A percentile compares a stretch with the other conserved stretches of the same genome.
Conservation (phyloP, 2,888 invertebrate species). For the Napeogenes sylphis region DNA sequence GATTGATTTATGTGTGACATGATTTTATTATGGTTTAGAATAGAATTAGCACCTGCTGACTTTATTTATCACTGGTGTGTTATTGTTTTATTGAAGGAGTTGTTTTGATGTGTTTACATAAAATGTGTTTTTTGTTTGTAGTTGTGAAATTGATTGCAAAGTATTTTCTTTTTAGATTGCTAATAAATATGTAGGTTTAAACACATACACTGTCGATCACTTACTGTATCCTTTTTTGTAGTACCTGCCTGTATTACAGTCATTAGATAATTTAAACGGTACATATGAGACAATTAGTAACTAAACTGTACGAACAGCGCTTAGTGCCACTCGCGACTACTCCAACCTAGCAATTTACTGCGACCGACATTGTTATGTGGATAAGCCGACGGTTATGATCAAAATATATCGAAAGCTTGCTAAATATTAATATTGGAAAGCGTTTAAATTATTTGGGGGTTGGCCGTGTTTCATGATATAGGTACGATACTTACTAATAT, state of each 20-base stretch:
- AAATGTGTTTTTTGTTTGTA: not conserved
- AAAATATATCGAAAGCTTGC: conserved; percentile 2
- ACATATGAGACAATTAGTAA: conserved; percentile 24
- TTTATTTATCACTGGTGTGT: not conserved
- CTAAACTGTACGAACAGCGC: conserved; percentile 25
- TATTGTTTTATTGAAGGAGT: not conserved
- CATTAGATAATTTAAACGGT: conserved; percentile 14
- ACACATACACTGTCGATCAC: no score
- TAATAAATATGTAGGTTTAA: no score
- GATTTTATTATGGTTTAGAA: conserved; percentile 19
- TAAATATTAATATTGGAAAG: conserved; percentile 1
- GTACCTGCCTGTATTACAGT: not conserved
- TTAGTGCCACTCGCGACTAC: conserved; percentile 26
- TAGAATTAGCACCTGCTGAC: not conserved
- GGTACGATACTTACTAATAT: no score
- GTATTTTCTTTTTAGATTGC: no score
- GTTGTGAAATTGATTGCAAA: no score
- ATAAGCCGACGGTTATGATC: conserved; percentile 12
- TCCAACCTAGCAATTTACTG: conserved; percentile 15
- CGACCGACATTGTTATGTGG: conserved; percentile 16
- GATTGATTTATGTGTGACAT: conserved; percentile 39
- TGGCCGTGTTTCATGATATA: no score
- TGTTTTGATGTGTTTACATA: not conserved
- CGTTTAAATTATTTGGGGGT: not conserved
- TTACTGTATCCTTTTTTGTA: not conserved